These are phyloP conservation scores for Caenorhabditis remanei DNA, from an alignment of 1,140 invertebrate genomes.

Conservation along the genomic window DNA sequence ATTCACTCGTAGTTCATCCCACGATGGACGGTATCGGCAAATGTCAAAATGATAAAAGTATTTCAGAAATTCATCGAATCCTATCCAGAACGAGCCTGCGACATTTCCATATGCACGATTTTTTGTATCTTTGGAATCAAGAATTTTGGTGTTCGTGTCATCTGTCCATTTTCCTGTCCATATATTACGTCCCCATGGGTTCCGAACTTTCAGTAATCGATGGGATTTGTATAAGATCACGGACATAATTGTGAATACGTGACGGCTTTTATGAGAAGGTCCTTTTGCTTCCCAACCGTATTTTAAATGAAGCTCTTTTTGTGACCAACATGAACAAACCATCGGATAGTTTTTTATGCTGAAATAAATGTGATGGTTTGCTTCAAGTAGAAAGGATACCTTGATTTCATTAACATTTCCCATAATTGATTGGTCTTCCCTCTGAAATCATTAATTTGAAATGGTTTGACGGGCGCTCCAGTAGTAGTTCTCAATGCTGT, in stretches of 20 bases:
- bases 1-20: not conserved
- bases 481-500: not conserved
- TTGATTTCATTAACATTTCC: not conserved
- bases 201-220: too few species aligned
- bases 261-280: too few species aligned
- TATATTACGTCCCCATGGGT: too few species aligned
- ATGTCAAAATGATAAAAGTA: not conserved
- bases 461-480: not conserved
- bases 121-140: too few species aligned
- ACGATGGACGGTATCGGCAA: not conserved
- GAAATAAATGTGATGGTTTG: not conserved
- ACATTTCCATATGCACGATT: not conserved
- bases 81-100: not conserved
- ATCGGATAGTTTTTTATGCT: not conserved
- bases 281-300: too few species aligned
- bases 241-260: too few species aligned
- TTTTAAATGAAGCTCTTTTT: too few species aligned
- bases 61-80: not conserved
- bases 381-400: not conserved
- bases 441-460: too few species aligned
- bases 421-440: too few species aligned
- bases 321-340: not conserved
- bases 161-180: too few species aligned
- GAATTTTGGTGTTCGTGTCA: too few species aligned
- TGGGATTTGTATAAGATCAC: too few species aligned